Evolutionary conservation across 2,888 invertebrate genomes (phyloP).

Genomic region (Pachycephus smyrnensis): DNA sequence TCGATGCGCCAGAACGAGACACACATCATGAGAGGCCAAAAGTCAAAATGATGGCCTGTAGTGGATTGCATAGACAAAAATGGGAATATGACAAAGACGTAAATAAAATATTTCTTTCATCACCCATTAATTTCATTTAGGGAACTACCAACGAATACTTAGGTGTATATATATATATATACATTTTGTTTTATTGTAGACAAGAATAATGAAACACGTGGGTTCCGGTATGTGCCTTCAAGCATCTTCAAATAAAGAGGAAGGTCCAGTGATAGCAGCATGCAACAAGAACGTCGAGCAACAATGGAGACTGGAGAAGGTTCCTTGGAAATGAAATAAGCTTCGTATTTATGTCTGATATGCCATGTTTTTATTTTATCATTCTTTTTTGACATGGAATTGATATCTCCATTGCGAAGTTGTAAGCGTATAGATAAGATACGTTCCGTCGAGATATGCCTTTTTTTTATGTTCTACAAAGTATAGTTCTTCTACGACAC

Average conservation of each 20-base stretch:
- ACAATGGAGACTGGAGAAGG: constrained; percentile 77
- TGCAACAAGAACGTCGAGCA: constrained; percentile 74
- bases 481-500: not conserved
- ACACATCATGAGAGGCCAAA: constrained; percentile 70
- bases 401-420: not conserved
- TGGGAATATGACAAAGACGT: constrained; percentile 75
- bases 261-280: constrained; percentile 72
- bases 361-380: not conserved
- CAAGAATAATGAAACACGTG: constrained; percentile 69
- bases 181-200: constrained; percentile 59
- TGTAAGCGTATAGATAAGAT: not conserved
- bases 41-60: constrained; percentile 81
- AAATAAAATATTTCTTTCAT: constrained; percentile 17
- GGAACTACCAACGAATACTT: not conserved
- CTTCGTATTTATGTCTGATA: not conserved
- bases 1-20: constrained; percentile 76
- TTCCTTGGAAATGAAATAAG: constrained; percentile 73
- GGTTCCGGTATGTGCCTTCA: constrained; percentile 73
- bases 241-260: constrained; percentile 66
- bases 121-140: constrained; percentile 8
- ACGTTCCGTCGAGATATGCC: not conserved
- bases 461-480: not conserved
- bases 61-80: constrained; percentile 75
- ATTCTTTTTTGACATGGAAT: not conserved
- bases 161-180: constrained; percentile 11